Conservation (phyloP, 2,797 vertebrate genomes). For the Chanos chanos region DNA sequence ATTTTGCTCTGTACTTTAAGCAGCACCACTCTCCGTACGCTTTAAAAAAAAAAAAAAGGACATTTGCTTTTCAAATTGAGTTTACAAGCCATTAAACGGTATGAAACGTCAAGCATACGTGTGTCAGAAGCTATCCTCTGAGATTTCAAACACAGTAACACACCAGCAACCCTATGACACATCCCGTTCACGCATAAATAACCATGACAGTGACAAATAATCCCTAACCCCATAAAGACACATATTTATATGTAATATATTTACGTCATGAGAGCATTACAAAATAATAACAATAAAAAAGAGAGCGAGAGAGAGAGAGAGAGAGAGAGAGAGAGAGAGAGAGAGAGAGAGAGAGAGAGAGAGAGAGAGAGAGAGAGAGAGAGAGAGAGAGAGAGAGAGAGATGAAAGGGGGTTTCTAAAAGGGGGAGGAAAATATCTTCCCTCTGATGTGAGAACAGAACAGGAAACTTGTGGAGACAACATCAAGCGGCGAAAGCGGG, state of each 20-base stretch:
- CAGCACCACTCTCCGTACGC: too few relatives aligned
- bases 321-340: neutral
- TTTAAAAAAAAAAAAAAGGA: neutral
- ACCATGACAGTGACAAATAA: conserved; percentile 38
- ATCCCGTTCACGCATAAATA: conserved; percentile 42
- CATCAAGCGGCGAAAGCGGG: conserved; percentile 2
- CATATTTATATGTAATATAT: conserved; percentile 12
- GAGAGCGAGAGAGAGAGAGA: too few relatives aligned
- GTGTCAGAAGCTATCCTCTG: conserved; percentile 35
- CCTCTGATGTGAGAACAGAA: conserved; percentile 2
- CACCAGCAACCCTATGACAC: conserved; percentile 59
- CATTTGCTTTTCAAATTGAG: conserved; percentile 7
- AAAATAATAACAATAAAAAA: too few relatives aligned
- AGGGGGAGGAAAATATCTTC: neutral
- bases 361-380: neutral
- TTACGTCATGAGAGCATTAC: conserved; percentile 23
- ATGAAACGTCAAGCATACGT: conserved; percentile 41
- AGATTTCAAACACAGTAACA: conserved; percentile 55
- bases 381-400: conserved; percentile 16
- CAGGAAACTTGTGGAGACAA: neutral
- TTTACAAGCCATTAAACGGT: conserved; percentile 39
- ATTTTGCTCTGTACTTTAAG: too few relatives aligned
- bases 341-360: too few relatives aligned
- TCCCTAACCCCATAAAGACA: conserved; percentile 31
- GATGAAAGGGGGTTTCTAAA: conserved; percentile 20